These are phyloP conservation scores for Mesocricetus auratus DNA, from an alignment of 2,113 vertebrate genomes.

Conservation along the genomic window DNA sequence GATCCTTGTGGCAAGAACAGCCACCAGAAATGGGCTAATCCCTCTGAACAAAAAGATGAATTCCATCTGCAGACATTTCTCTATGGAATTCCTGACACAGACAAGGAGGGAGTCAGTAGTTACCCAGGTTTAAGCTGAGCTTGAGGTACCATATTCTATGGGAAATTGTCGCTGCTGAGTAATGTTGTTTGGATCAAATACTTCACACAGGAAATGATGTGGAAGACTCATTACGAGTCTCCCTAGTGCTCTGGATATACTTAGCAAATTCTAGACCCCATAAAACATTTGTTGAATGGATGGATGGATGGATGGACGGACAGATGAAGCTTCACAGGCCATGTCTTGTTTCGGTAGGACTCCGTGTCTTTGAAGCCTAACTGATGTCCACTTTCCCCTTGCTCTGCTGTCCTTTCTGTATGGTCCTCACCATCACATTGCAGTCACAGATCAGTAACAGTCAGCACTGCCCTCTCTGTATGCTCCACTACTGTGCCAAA, in stretches of 20 bases:
- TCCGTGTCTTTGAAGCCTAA: neutral
- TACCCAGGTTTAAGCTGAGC: neutral
- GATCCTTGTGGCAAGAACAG: neutral
- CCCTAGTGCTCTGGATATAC: neutral
- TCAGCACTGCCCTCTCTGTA: neutral
- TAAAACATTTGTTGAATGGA: constrained; percentile 67
- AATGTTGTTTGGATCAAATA: neutral
- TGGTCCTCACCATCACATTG: rapidly evolving
- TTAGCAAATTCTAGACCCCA: neutral
- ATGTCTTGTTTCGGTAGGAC: neutral
- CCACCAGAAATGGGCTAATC: neutral
- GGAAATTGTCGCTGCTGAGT: neutral
- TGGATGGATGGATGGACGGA: neutral
- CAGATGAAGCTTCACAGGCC: neutral
- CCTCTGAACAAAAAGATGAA: neutral
- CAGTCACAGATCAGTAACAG: rapidly evolving
- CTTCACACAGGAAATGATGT: neutral
- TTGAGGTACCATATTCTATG: neutral
- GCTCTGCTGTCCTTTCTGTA: neutral
- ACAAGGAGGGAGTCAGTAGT: neutral
- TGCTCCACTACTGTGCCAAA: rapidly evolving
- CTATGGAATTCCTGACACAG: neutral
- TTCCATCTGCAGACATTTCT: neutral
- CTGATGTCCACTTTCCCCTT: neutral
- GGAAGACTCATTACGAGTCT: neutral